phyloP scores from a whole-genome alignment of 2,113 vertebrate genomes.

The Apus apus region DNA sequence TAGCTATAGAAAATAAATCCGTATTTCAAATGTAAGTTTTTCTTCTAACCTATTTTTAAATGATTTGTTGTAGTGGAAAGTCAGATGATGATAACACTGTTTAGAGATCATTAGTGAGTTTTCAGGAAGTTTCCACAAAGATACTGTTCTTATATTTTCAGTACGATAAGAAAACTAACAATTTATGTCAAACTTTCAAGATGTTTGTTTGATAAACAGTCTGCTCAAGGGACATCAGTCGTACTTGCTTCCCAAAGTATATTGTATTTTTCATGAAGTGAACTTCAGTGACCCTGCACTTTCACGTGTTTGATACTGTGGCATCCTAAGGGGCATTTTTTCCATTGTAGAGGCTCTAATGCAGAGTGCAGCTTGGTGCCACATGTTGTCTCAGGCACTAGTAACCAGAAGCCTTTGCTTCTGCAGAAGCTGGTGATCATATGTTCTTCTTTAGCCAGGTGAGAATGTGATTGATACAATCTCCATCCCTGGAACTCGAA shows the following conservation, averaged over 20 bases:
- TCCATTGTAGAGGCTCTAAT: neutral
- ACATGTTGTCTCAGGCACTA: neutral
- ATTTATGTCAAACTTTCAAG: slow-evolving; percentile 85
- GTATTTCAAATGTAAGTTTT: slow-evolving; percentile 75
- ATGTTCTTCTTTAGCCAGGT: neutral
- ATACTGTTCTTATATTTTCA: slow-evolving; percentile 73
- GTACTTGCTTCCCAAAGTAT: slow-evolving; percentile 68
- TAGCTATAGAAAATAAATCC: slow-evolving; percentile 75
- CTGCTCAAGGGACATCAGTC: slow-evolving; percentile 79
- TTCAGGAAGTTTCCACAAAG: slow-evolving; percentile 77
- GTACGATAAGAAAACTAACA: slow-evolving; percentile 80
- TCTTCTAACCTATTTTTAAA: slow-evolving; percentile 78
- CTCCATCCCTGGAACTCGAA: neutral
- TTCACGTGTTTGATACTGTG: slow-evolving; percentile 46
- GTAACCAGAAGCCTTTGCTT: neutral
- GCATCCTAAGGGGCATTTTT: slow-evolving; percentile 35
- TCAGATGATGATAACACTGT: slow-evolving; percentile 80
- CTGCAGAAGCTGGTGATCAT: neutral
- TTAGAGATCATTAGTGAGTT: slow-evolving; percentile 86
- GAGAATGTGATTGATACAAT: neutral
- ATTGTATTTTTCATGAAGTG: slow-evolving; percentile 82
- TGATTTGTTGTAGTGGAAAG: slow-evolving; percentile 82
- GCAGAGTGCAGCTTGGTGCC: neutral
- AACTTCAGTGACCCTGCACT: slow-evolving; percentile 75
- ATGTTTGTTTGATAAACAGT: slow-evolving; percentile 85